Evolutionary conservation across 2,113 vertebrate species (phyloP).

Genomic region (Pluvialis apricaria): DNA sequence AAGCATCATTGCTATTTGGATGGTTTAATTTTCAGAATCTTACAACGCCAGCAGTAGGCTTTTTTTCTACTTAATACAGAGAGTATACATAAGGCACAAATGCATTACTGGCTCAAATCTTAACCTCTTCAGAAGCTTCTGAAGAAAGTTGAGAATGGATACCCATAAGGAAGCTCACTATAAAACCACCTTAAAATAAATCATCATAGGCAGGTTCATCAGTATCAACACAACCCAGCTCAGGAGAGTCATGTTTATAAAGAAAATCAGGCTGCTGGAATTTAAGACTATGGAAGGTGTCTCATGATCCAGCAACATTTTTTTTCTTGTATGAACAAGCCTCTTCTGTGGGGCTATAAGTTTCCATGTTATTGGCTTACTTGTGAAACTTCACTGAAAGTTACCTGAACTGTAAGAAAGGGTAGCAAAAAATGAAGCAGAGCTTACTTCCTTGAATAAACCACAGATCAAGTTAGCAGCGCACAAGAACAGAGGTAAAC

Average conservation of each 20-base stretch:
- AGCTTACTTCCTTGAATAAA: background rate
- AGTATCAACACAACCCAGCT: background rate
- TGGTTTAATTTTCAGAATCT: background rate
- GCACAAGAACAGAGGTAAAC: background rate
- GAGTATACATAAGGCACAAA: background rate
- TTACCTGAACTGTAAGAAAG: background rate
- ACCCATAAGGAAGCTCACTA: background rate
- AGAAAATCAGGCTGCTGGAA: background rate
- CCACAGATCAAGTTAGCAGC: background rate
- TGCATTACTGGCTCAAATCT: background rate
- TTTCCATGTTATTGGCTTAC: background rate
- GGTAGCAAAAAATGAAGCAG: background rate
- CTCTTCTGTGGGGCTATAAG: background rate
- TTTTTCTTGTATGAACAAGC: background rate
- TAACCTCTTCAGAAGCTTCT: background rate
- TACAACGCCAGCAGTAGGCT: accelerated
- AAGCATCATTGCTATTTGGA: background rate
- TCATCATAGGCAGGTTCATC: background rate
- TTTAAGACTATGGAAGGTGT: background rate
- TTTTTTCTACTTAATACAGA: background rate
- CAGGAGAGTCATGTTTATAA: background rate
- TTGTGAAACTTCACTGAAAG: background rate
- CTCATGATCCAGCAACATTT: background rate
- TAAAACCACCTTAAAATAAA: background rate
- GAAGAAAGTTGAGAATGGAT: background rate